Conservation (phyloP, 2,113 vertebrate genomes). For the Oxyura jamaicensis region DNA sequence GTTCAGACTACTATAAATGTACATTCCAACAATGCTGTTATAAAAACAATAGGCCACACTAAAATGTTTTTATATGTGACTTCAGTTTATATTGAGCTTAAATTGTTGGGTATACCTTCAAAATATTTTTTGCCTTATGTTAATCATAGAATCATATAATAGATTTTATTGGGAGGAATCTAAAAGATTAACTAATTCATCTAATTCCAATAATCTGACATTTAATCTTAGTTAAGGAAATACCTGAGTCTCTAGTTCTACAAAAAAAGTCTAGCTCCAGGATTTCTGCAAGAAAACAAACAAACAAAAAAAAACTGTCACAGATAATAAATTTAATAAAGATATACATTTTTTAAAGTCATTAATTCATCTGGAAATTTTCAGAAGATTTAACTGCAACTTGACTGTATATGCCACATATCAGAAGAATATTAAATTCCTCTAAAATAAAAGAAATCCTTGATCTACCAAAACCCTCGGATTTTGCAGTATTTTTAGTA, state of each 20-base stretch:
- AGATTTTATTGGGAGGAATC: too few relatives aligned
- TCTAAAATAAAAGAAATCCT: background rate
- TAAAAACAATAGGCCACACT: background rate
- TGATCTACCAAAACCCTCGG: background rate
- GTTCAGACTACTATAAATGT: background rate
- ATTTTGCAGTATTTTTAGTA: background rate
- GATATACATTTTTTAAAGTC: background rate
- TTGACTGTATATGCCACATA: background rate
- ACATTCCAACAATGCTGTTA: background rate
- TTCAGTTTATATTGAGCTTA: background rate
- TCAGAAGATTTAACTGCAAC: background rate
- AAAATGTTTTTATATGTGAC: background rate
- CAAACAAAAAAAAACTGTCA: background rate
- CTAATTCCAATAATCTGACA: background rate
- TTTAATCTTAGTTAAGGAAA: background rate
- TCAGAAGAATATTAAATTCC: background rate
- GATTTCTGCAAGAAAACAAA: background rate
- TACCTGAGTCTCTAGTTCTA: background rate
- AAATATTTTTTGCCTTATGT: background rate
- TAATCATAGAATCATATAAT: background rate
- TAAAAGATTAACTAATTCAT: too few relatives aligned
- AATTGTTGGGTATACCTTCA: background rate
- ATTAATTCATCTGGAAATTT: background rate
- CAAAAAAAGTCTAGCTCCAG: too few relatives aligned
- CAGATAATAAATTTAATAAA: background rate